These are phyloP conservation scores for Drosophila virilis DNA, from an alignment of 1,140 invertebrate species.

Conservation along the genomic window DNA sequence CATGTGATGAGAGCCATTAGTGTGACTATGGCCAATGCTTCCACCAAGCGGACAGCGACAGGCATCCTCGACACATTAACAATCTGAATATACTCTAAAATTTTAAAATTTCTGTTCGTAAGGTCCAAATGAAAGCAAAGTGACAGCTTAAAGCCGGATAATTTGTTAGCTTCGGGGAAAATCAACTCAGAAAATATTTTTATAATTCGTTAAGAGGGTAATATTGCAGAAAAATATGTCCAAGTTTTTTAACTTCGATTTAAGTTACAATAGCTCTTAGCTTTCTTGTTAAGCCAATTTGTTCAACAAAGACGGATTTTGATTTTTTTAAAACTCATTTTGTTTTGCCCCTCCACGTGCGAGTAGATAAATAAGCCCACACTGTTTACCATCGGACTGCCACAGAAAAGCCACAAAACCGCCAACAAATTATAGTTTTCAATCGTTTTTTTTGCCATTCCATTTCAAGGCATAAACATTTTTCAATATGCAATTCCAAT, in stretches of 20 bases:
- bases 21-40: slow-evolving; percentile 57
- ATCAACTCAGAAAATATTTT: not conserved
- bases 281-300: slow-evolving; percentile 9
- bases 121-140: not conserved
- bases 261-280: not conserved
- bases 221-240: not conserved
- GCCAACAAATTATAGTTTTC: slow-evolving; percentile 73
- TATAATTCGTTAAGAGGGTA: too few species aligned
- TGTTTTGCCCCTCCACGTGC: not conserved
- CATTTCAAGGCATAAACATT: slow-evolving; percentile 40
- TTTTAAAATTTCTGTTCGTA: not conserved
- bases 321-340: slow-evolving; percentile 22
- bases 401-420: slow-evolving; percentile 38
- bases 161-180: not conserved
- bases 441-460: slow-evolving; percentile 42
- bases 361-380: slow-evolving; percentile 31
- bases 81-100: slow-evolving; percentile 4
- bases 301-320: slow-evolving; percentile 1
- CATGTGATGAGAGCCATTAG: slow-evolving; percentile 60
- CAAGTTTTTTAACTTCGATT: not conserved
- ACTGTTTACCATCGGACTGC: slow-evolving; percentile 22
- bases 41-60: slow-evolving; percentile 60
- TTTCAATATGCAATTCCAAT: slow-evolving; percentile 69
- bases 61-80: slow-evolving; percentile 44
- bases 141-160: slow-evolving; percentile 9